Percentiles rank a stretch among this genome's conserved stretches.
Evolutionary conservation across 2,113 vertebrate genomes (phyloP).

Genomic region (Atherinomorus stipes): DNA sequence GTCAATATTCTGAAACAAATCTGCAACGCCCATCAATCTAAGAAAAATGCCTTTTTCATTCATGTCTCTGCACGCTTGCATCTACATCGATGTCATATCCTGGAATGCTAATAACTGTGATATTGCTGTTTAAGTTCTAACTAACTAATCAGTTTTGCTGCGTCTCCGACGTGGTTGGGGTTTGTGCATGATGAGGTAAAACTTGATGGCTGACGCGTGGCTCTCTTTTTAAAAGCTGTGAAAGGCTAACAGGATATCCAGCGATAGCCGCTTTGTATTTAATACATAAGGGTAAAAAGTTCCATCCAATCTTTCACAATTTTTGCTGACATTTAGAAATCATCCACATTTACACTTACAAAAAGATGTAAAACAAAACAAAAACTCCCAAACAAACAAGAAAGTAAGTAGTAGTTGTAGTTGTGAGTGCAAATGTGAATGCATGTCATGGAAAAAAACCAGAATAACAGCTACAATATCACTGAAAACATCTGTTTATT

Average conservation of each 20-base stretch:
- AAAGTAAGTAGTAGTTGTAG: not conserved
- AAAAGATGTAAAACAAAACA: not conserved
- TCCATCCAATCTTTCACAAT: too few relatives aligned
- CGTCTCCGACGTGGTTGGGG: slow-evolving; percentile 25
- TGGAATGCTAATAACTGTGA: slow-evolving; percentile 25
- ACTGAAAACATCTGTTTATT: slow-evolving; percentile 26
- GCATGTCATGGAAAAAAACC: slow-evolving; percentile 1
- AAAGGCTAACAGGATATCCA: not conserved
- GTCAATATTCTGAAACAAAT: slow-evolving; percentile 1
- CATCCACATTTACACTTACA: slow-evolving; percentile 14
- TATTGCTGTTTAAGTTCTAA: slow-evolving; percentile 30
- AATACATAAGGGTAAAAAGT: not conserved
- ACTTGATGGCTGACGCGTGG: slow-evolving; percentile 30
- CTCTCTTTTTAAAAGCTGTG: slow-evolving; percentile 24
- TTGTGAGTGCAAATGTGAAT: slow-evolving; percentile 31
- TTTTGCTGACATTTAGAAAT: slow-evolving; percentile 24
- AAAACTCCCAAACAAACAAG: too few relatives aligned
- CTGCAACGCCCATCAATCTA: slow-evolving; percentile 19
- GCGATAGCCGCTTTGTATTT: not conserved
- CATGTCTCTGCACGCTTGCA: slow-evolving; percentile 1
- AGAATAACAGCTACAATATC: slow-evolving; percentile 19
- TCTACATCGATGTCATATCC: slow-evolving; percentile 8
- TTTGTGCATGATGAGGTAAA: slow-evolving; percentile 43
- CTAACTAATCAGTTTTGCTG: slow-evolving; percentile 11
- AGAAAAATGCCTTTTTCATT: not conserved